Evolutionary conservation across 2,797 vertebrate species (phyloP).

Genomic region (Microhierax caerulescens): DNA sequence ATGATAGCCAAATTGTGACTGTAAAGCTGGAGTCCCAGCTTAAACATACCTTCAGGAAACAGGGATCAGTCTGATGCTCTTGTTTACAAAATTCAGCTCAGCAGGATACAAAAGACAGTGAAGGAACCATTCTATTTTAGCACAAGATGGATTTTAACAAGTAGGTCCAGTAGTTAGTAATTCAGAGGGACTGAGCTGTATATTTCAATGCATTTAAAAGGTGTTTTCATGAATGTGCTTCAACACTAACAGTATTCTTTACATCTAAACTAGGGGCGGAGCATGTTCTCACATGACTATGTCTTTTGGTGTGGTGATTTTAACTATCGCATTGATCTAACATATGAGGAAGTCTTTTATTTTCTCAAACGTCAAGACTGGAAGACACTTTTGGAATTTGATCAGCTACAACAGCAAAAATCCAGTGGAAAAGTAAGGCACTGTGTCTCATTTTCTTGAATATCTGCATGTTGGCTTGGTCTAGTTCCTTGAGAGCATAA

Average conservation of each 20-base stretch:
- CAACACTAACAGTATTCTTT: neutral
- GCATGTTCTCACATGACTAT: constrained; percentile 81
- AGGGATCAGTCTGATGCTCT: neutral
- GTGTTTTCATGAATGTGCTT: neutral
- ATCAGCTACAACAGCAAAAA: constrained; percentile 81
- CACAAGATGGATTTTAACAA: neutral
- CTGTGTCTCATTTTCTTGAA: neutral
- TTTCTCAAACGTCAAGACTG: constrained; percentile 81
- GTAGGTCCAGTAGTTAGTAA: neutral
- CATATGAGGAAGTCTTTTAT: constrained; percentile 81
- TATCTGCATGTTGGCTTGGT: neutral
- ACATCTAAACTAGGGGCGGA: constrained; percentile 70
- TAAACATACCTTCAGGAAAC: neutral
- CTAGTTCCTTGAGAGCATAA: neutral
- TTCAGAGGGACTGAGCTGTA: neutral
- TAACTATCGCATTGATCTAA: constrained; percentile 82
- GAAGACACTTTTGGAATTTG: constrained; percentile 80
- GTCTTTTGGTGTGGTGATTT: constrained; percentile 85
- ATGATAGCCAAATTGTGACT: neutral
- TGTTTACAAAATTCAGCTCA: neutral
- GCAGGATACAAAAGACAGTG: neutral
- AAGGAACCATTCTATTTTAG: neutral
- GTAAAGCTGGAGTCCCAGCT: neutral
- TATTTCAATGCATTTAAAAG: neutral
- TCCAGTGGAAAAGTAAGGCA: constrained; percentile 77